These are phyloP conservation scores for Myiozetetes cayanensis DNA, from an alignment of 2,113 vertebrate species.

Conservation along the genomic window DNA sequence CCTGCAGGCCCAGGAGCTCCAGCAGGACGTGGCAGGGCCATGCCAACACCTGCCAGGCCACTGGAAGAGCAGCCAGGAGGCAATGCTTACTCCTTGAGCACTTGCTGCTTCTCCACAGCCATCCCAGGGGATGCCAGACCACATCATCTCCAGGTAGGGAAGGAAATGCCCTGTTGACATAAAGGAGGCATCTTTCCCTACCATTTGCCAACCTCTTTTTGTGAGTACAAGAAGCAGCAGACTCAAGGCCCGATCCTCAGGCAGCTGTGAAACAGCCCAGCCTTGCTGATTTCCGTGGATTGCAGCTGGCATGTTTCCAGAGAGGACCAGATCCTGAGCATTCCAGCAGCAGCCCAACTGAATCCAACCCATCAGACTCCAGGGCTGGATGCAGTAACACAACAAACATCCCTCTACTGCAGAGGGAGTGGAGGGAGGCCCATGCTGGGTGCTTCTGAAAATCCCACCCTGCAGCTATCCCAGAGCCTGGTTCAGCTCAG, in stretches of 20 bases:
- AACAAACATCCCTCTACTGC: not conserved
- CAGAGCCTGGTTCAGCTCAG: not conserved
- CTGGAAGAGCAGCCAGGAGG: not conserved
- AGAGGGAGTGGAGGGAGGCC: not conserved
- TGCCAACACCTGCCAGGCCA: rapidly evolving
- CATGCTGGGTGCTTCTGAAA: conserved; percentile 1
- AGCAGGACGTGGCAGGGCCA: not conserved
- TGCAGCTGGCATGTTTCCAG: rapidly evolving
- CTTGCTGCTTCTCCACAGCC: not conserved
- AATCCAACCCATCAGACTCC: not conserved
- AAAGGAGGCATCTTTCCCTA: not conserved
- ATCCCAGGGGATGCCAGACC: not conserved
- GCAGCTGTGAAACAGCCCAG: not conserved
- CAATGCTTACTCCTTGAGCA: not conserved
- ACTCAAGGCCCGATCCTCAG: not conserved
- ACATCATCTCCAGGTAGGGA: not conserved
- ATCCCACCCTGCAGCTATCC: not conserved
- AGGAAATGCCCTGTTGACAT: not conserved
- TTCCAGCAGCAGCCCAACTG: not conserved
- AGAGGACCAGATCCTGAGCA: not conserved
- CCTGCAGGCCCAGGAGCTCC: rapidly evolving
- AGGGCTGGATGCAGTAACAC: not conserved
- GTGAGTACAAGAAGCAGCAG: not conserved
- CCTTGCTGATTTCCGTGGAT: rapidly evolving
- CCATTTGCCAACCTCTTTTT: not conserved